phyloP scores from a whole-genome alignment of 2,113 vertebrate genomes.

The Oreochromis spilurus region DNA sequence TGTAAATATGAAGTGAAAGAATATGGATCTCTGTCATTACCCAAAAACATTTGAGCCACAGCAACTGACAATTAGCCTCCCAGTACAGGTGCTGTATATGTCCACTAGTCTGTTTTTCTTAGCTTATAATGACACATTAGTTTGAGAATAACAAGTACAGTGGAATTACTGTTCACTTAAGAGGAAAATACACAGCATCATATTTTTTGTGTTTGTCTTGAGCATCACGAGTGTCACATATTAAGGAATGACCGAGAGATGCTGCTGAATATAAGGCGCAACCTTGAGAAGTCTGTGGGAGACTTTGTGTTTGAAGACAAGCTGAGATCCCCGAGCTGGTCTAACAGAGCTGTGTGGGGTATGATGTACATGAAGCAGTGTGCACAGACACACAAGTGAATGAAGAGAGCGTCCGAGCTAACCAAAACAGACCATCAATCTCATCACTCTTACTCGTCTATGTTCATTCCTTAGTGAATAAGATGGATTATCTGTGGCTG shows the following conservation, averaged over 20 bases:
- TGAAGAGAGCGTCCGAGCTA: accelerated
- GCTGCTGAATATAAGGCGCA: background rate
- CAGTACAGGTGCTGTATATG: background rate
- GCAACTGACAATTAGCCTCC: background rate
- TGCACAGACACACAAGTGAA: background rate
- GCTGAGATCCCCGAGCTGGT: background rate
- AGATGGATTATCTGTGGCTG: background rate
- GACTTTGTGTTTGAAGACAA: background rate
- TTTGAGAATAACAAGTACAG: background rate
- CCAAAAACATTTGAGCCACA: background rate
- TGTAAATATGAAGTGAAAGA: background rate
- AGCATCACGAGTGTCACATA: background rate
- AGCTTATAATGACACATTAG: accelerated
- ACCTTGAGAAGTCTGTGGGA: background rate
- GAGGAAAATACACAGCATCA: background rate
- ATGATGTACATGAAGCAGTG: background rate
- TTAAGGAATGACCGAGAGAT: background rate
- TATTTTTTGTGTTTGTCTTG: background rate
- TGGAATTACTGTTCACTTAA: background rate
- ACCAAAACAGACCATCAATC: background rate
- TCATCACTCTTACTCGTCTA: background rate
- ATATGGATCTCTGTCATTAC: background rate
- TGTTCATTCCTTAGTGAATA: background rate
- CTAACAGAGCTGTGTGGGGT: background rate
- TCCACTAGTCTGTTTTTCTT: background rate